phyloP scores from a whole-genome alignment of 2,113 vertebrate species.

The Dasypus novemcinctus region DNA sequence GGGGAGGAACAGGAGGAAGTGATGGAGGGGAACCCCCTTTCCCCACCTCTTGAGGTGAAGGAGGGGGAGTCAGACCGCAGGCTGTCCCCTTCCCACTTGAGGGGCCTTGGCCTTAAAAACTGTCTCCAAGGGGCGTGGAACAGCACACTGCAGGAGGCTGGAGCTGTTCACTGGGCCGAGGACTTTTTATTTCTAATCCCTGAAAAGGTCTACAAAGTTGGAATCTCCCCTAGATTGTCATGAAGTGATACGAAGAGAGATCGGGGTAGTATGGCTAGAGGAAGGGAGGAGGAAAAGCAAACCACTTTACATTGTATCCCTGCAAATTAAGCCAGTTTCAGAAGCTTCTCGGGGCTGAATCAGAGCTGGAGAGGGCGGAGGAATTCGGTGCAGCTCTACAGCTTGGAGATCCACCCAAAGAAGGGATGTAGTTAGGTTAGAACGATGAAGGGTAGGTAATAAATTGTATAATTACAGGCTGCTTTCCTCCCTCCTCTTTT shows the following conservation, averaged over 20 bases:
- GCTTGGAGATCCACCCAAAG: neutral
- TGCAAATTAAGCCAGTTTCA: neutral
- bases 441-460: neutral
- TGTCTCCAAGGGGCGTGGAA: neutral
- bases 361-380: neutral
- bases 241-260: neutral
- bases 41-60: neutral
- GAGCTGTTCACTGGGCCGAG: neutral
- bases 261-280: neutral
- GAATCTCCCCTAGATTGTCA: neutral
- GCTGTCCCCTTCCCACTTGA: neutral
- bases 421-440: accelerated
- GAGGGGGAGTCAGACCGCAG: neutral
- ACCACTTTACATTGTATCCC: neutral
- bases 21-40: neutral
- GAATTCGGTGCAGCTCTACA: neutral
- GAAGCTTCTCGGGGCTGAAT: neutral
- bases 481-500: neutral
- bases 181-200: neutral
- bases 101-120: neutral
- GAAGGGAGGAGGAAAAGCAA: neutral
- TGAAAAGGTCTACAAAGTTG: neutral
- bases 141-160: neutral
- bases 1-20: neutral
- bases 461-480: neutral